phyloP scores from a whole-genome alignment of 1,140 invertebrate species.

The Pogonomyrmex californicus region DNA sequence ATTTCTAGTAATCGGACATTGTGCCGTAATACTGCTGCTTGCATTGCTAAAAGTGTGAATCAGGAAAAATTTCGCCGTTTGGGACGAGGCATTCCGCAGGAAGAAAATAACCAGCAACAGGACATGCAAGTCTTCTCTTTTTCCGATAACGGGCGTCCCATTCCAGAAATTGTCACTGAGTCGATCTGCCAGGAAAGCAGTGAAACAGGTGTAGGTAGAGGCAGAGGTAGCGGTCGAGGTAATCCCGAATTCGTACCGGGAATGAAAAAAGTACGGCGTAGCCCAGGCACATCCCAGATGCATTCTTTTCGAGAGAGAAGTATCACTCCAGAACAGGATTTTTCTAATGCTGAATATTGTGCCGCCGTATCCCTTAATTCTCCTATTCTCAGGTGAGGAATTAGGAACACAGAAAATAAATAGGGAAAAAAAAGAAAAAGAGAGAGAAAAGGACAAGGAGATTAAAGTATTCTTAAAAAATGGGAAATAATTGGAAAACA shows the following conservation, averaged over 20 bases:
- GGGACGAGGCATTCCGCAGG: neutral
- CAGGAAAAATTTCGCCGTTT: constrained; percentile 36
- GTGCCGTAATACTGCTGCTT: constrained; percentile 35
- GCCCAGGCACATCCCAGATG: neutral
- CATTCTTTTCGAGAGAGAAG: constrained; percentile 25
- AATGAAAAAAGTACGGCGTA: constrained; percentile 48
- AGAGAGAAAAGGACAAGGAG: neutral
- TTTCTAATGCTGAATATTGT: constrained; percentile 9
- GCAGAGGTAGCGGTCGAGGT: constrained; percentile 30
- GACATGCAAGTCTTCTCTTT: constrained; percentile 2
- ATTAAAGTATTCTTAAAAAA: constrained; percentile 6
- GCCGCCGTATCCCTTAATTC: neutral
- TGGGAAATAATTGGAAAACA: neutral
- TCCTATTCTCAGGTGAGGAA: constrained; percentile 11
- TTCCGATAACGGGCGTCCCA: neutral
- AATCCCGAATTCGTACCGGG: neutral
- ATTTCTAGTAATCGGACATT: constrained; percentile 10
- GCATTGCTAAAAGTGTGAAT: constrained; percentile 31
- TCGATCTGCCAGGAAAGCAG: constrained; percentile 60
- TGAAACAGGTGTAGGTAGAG: constrained; percentile 48
- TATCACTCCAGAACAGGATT: constrained; percentile 42
- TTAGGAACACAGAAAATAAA: neutral
- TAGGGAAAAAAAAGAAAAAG: neutral
- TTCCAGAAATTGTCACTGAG: constrained; percentile 60
- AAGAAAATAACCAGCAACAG: neutral